These are phyloP conservation scores for Tolypeutes matacus DNA, from an alignment of 2,797 vertebrate species.

Conservation along the genomic window DNA sequence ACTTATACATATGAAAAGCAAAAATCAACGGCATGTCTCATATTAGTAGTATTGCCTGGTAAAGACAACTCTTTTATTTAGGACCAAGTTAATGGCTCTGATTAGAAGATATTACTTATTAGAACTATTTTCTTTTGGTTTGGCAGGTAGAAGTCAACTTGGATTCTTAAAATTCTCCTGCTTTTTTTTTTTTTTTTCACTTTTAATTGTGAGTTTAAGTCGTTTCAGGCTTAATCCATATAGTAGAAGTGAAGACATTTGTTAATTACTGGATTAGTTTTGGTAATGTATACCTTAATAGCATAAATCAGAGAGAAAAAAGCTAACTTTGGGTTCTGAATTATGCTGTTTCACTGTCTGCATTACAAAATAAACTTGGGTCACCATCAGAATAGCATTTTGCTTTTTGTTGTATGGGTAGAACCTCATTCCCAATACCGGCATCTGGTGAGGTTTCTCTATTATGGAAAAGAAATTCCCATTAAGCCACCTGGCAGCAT, in stretches of 20 bases:
- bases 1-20: not conserved
- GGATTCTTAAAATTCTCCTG: slow-evolving; percentile 27
- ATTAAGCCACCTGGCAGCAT: slow-evolving; percentile 47
- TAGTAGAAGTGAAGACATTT: slow-evolving; percentile 19
- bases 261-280: not conserved
- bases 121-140: slow-evolving; percentile 1
- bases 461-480: slow-evolving; percentile 69
- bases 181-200: not conserved
- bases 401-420: not conserved
- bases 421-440: slow-evolving; percentile 3
- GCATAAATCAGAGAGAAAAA: slow-evolving; percentile 46
- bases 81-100: not conserved
- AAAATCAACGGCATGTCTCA: not conserved
- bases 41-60: not conserved
- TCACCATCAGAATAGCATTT: slow-evolving; percentile 48
- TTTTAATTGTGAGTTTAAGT: not conserved
- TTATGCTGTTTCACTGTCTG: not conserved
- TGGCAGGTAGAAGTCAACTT: not conserved
- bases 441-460: slow-evolving; percentile 45
- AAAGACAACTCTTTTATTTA: not conserved
- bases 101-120: not conserved
- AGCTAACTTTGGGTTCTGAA: not conserved
- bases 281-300: not conserved
- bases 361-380: slow-evolving; percentile 43
- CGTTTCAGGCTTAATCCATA: not conserved